Evolutionary conservation across 2,888 invertebrate genomes (phyloP).

Genomic region (Junonia oenone): DNA sequence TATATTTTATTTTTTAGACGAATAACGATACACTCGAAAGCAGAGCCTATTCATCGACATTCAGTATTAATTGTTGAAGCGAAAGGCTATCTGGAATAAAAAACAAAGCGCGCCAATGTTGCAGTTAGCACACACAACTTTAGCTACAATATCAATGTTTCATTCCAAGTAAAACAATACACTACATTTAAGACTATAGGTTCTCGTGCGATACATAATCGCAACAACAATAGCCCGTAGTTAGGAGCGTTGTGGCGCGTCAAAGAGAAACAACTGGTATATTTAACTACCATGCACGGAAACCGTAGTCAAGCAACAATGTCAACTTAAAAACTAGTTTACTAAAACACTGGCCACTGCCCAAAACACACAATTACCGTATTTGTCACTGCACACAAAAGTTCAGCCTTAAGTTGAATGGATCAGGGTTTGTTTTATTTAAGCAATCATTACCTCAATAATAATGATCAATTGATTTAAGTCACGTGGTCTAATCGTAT

Average conservation of each 20-base stretch:
- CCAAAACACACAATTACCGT: too few relatives aligned
- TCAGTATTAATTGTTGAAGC: constrained; percentile 18
- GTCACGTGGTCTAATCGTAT: too few relatives aligned
- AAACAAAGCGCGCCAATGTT: constrained; percentile 22
- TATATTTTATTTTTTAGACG: neutral
- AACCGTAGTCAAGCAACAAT: constrained; percentile 6
- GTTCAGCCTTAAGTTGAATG: too few relatives aligned
- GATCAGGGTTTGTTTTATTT: too few relatives aligned
- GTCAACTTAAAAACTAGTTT: neutral
- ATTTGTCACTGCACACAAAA: neutral
- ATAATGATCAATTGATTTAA: too few relatives aligned
- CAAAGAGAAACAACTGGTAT: neutral
- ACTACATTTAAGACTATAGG: constrained; percentile 7
- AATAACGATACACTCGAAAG: neutral
- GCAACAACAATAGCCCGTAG: constrained; percentile 32
- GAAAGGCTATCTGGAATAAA: constrained; percentile 18
- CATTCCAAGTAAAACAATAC: constrained; percentile 16
- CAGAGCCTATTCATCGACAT: constrained; percentile 5
- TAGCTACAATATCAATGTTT: constrained; percentile 15
- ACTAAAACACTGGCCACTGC: neutral
- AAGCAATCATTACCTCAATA: too few relatives aligned
- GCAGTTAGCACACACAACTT: constrained; percentile 5
- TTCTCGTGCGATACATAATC: constrained; percentile 45
- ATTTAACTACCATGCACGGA: neutral
- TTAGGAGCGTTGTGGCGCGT: neutral